Percentiles rank a stretch among this genome's conserved stretches.
Evolutionary conservation across 2,113 vertebrate genomes (phyloP).

Genomic region (Nannobrachium achirus): DNA sequence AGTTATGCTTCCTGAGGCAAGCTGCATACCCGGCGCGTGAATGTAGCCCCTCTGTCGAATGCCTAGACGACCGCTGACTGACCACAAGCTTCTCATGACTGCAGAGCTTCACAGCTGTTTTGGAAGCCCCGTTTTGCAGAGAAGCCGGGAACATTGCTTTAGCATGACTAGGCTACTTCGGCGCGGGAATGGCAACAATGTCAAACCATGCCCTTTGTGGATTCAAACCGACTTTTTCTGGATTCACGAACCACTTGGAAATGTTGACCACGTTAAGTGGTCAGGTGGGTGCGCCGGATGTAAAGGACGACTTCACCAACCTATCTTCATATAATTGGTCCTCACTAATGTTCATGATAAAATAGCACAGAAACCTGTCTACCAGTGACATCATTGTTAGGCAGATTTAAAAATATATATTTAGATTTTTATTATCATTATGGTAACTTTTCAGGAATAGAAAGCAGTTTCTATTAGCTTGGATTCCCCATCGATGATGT

Average conservation of each 20-base stretch:
- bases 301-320: too few species aligned
- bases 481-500: too few species aligned
- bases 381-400: too few species aligned
- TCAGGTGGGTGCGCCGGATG: neutral
- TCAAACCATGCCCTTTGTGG: neutral
- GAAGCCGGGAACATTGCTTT: neutral
- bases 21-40: conserved; percentile 28
- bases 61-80: conserved; percentile 29
- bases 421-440: too few species aligned
- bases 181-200: conserved; percentile 13
- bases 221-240: too few species aligned
- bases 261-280: neutral
- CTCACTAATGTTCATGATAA: too few species aligned
- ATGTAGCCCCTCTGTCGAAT: conserved; percentile 3
- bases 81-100: conserved; percentile 28
- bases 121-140: conserved; percentile 5
- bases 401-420: too few species aligned
- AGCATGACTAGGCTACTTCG: conserved; percentile 9
- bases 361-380: too few species aligned
- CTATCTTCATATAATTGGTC: too few species aligned
- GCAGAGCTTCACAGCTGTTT: neutral
- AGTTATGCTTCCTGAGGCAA: conserved; percentile 36
- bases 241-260: too few species aligned
- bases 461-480: too few species aligned
- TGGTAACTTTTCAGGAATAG: too few species aligned